A percentile compares a stretch with the other conserved stretches of the same genome.
Evolutionary conservation across 2,888 invertebrate genomes (phyloP).

Genomic region (Clanis bilineata): DNA sequence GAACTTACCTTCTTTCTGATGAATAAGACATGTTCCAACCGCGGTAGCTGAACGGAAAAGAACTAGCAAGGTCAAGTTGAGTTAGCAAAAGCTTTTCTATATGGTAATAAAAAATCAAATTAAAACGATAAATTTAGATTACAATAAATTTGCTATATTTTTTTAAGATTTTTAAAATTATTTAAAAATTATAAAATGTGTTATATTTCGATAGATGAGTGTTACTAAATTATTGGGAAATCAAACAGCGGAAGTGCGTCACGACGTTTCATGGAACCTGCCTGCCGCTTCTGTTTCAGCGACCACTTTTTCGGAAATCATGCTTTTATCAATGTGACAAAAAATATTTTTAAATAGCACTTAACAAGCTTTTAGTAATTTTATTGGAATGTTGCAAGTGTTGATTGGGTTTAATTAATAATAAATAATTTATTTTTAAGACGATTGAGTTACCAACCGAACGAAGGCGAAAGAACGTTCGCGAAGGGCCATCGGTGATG

Average conservation of each 20-base stretch:
- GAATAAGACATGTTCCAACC: slow-evolving; percentile 92
- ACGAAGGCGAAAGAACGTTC: too few relatives aligned
- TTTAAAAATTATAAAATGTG: slow-evolving; percentile 33
- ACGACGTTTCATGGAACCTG: slow-evolving; percentile 22
- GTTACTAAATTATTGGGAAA: slow-evolving; percentile 56
- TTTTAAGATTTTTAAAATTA: slow-evolving; percentile 47
- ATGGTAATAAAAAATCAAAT: slow-evolving; percentile 31
- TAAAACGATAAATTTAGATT: slow-evolving; percentile 18
- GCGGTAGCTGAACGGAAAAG: slow-evolving; percentile 89
- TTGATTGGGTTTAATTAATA: too few relatives aligned
- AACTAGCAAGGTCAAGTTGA: slow-evolving; percentile 83
- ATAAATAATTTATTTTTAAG: too few relatives aligned
- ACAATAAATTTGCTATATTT: slow-evolving; percentile 48
- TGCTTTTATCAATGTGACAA: slow-evolving; percentile 28
- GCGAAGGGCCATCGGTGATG: too few relatives aligned
- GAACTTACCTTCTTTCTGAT: slow-evolving; percentile 90
- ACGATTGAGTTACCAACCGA: too few relatives aligned
- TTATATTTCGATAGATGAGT: slow-evolving; percentile 41
- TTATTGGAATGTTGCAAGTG: too few relatives aligned
- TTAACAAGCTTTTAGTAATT: too few relatives aligned
- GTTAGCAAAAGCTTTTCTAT: slow-evolving; percentile 69
- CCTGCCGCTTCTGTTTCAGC: background rate
- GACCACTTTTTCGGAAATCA: background rate
- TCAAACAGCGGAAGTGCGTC: slow-evolving; percentile 68
- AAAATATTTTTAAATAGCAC: too few relatives aligned